Conservation (phyloP, 2,797 vertebrate species). For the Hydrolagus colliei region DNA sequence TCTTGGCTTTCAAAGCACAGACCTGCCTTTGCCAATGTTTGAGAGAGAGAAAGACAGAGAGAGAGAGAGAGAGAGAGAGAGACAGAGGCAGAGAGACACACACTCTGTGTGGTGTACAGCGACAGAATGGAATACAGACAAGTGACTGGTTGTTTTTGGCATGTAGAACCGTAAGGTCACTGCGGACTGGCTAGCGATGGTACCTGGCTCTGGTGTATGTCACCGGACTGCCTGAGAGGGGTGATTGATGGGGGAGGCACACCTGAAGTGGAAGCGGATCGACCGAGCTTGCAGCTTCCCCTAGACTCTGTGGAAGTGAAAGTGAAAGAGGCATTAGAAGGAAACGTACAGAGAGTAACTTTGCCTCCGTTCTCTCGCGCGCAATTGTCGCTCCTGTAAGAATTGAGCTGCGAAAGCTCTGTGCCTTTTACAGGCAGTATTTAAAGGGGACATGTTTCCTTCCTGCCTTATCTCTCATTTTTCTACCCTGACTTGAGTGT, state of each 20-base stretch:
- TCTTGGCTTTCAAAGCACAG: conserved; percentile 36
- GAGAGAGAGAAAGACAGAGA: conserved; percentile 37
- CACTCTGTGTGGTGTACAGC: conserved; percentile 47
- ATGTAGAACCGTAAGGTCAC: conserved; percentile 66
- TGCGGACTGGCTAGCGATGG: conserved; percentile 67
- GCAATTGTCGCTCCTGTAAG: too few relatives aligned
- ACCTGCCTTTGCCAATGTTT: conserved; percentile 49
- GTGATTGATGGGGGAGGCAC: conserved; percentile 77
- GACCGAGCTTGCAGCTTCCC: conserved; percentile 70
- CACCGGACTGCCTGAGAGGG: conserved; percentile 77
- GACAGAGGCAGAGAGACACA: conserved; percentile 40
- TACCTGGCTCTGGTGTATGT: conserved; percentile 81
- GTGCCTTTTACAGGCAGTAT: too few relatives aligned
- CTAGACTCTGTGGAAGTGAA: conserved; percentile 66
- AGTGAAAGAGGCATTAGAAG: background rate
- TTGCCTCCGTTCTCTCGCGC: too few relatives aligned
- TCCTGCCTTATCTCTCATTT: too few relatives aligned
- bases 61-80: conserved; percentile 39
- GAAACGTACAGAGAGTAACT: background rate
- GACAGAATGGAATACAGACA: conserved; percentile 61
- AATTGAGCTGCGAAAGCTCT: too few relatives aligned
- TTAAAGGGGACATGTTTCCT: too few relatives aligned
- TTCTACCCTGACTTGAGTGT: too few relatives aligned
- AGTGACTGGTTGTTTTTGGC: conserved; percentile 57
- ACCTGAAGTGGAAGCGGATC: conserved; percentile 75